Base-by-base conservation (phyloP, 2,113 vertebrate species). In the Plotosus lineatus region DNA sequence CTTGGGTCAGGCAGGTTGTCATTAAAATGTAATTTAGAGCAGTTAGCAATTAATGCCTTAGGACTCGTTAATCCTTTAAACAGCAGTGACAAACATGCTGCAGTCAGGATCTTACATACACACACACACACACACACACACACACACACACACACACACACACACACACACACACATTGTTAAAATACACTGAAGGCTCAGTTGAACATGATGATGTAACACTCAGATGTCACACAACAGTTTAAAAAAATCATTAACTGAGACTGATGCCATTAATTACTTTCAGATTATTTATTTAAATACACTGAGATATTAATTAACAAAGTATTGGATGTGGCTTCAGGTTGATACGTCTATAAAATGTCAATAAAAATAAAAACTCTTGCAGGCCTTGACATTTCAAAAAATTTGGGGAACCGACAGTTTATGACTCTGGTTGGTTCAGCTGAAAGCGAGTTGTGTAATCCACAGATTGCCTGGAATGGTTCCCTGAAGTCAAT, bases 1-100 rank as follows among this genome's bases (percentile, higher is more conserved):
- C 40, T 65, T 76, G 14, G 14, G 36, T 8, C 51, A 55, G 75
- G 42, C 36, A 60, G 66, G 56, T 46, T 80, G 68, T 83, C 75
- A 78, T 87, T 85, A 85, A 87, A 78, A 53, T 60, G 61, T 80
- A n/a, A 86, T 88, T 87, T 86, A 74, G 72, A 69, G 81, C 83
- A 86, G 86, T 88, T 87, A 85, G 78, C 78, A 77, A 86, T 84
- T 83, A 75, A 84, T 78, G 72, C 68, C 58, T 76, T 69, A 80
- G 78, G 84, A 80, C 40, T 66, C 69, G 26, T 33, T 82, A 83
- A 87, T 87, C 84, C 80, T 46, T 78, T 77, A 79, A 68, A 66
- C 66, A 56, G 15, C 21, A 42, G n/a, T 80, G 55, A 83, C 58
- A 40, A 80, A 56, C 36, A 38, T 76, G 40, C 50, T 21, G 65